Evolutionary conservation across 1,140 invertebrate species (phyloP), one percentile per base, ranked within the genome.

Genomic region (Anastatus disparis): DNA sequence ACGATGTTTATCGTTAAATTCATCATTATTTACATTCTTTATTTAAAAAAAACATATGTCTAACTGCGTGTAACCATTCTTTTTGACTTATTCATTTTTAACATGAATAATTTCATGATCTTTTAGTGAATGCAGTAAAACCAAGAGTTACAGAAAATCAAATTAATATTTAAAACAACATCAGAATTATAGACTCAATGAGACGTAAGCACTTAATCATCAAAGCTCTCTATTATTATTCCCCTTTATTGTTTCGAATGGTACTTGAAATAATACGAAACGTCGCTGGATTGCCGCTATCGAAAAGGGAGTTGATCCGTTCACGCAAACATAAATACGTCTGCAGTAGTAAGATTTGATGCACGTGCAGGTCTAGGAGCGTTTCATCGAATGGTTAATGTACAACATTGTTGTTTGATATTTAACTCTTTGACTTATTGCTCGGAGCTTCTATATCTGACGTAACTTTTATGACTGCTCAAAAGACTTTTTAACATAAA

Each of bases 401-500:
- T 59, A 67, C 69, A 71, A 73, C 70, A 76, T 75, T 76, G 75
- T 76, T 74, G 70, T 73, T 74, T 73, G 76, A 71, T 75, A 77
- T 72, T 53, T 35, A 35, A 71, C 68, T 6, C 6, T n/a, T n/a
- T n/a, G n/a, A n/a, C n/a, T n/a, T n/a, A n/a, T 46, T 67, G 63
- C 63, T 56, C 70, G 63, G 48, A n/a, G 46, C 29, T 1, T 72
- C 72, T 76, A 73, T n/a, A n/a, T n/a, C 77, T 78, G 76, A 78
- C 78, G 76, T 77, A 79, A 80, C 75, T 79, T 77, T 75, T n/a
- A n/a, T n/a, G n/a, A n/a, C n/a, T n/a, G n/a, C n/a, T n/a, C n/a
- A n/a, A 75, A 72, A 77, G 44, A 70, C 68, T 77, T 35, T 75
- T 72, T 70, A 73, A 73, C 76, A 81, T 75, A 81, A 81, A 80